Evolutionary conservation across 2,113 vertebrate species (phyloP), one percentile per base, ranked within the genome.

Genomic region (Syrmaticus mikado): DNA sequence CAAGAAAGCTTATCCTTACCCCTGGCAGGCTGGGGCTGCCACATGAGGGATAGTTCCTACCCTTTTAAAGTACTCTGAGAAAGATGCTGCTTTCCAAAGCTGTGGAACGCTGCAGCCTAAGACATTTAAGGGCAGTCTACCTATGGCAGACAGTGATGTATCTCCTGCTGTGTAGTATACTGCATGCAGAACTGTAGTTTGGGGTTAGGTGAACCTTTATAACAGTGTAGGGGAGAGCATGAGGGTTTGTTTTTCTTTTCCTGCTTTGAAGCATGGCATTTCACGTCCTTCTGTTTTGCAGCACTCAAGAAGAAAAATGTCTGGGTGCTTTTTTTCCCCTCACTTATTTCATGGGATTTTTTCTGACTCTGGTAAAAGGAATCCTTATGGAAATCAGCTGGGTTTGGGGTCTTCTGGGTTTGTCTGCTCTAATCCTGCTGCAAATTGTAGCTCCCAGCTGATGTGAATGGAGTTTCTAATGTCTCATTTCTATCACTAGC

Each of bases 221-320:
- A 57, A 12, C 11, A 43, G 9, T 3, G 22, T 43, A 38, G 32
- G 62, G 34, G 17, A 57, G 7, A 36, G 38, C 0, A 0, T 41
- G 55, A 81, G 46, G 27, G 13, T n/a, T 86, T 50, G 25, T 7
- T 76, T 48, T 87, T 43, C 32, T 5, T 43, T 70, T 30, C 30
- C 27, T 43, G 36, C 30, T 75, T 24, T 18, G 28, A 62, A 46
- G 24, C 16, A 10, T 8, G 10, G 16, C 5, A 8, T 38, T 61
- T 45, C 20, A 25, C 32, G 40, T 17, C 20, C 9, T 36, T 50
- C 30, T 68, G 2, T 46, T 40, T 38, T 91, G 70, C 21, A 57
- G 40, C 5, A 27, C 15, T 65, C 5, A 64, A n/a, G 21, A 14
- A 50, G 48, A 91, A 45, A 16, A 30, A 19, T 10, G 1, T 40